Conservation (phyloP, 1,140 invertebrate genomes). For the Drosophila elegans region DNA sequence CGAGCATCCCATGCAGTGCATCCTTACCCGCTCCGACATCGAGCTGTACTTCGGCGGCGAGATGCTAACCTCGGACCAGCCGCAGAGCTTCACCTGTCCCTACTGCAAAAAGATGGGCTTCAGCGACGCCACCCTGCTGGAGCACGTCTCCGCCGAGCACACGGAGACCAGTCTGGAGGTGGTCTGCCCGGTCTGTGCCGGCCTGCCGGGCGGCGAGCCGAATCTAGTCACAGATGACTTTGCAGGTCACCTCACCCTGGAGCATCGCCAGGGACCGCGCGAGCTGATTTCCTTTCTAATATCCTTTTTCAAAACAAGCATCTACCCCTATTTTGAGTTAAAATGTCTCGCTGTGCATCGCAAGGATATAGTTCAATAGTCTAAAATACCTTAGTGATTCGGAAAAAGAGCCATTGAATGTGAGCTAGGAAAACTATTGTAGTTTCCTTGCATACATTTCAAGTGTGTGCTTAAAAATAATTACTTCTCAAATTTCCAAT, state of each 20-base stretch:
- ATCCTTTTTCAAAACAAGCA: slow-evolving; percentile 86
- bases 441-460: neutral
- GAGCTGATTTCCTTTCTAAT: slow-evolving; percentile 94
- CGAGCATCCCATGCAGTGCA: slow-evolving; percentile 99
- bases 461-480: no score
- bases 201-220: slow-evolving; percentile 97
- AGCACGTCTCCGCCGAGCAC: slow-evolving; percentile 92
- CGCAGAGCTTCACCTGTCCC: slow-evolving; percentile 98
- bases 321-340: neutral
- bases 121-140: slow-evolving; percentile 95
- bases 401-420: neutral
- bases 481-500: no score
- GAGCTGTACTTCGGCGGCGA: slow-evolving; percentile 98
- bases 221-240: slow-evolving; percentile 99
- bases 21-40: slow-evolving; percentile 98
- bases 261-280: slow-evolving; percentile 94
- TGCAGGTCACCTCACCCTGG: slow-evolving; percentile 96
- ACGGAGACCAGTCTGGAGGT: slow-evolving; percentile 85
- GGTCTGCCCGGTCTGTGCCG: slow-evolving; percentile 98
- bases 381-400: neutral
- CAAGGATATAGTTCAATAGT: neutral
- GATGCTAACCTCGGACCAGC: slow-evolving; percentile 93
- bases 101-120: slow-evolving; percentile 98
- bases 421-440: neutral
- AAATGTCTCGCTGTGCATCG: neutral